Percentiles rank a stretch among this genome's conserved stretches.
Evolutionary conservation across 2,888 invertebrate genomes (phyloP).

Genomic region (Monopis laevigella): DNA sequence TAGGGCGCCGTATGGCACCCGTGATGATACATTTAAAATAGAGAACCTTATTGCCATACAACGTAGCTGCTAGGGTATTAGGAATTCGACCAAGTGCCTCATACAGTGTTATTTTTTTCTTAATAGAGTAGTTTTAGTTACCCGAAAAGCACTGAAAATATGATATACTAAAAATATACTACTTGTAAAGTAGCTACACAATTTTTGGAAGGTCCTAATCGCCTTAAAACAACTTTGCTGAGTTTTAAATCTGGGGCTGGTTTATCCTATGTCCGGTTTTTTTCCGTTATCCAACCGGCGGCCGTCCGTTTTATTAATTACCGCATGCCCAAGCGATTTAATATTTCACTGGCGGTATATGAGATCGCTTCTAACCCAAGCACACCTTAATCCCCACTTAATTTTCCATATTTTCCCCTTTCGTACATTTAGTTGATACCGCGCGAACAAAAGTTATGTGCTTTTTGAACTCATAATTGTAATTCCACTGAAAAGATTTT

Average conservation of each 20-base stretch:
- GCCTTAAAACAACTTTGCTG: constrained; percentile 16
- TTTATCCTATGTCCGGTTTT: constrained; percentile 44
- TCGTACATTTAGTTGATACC: constrained; percentile 37
- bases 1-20: too few relatives aligned
- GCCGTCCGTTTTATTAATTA: constrained; percentile 56
- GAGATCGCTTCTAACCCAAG: constrained; percentile 38
- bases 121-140: too few relatives aligned
- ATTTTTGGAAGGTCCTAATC: constrained; percentile 9
- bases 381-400: constrained; percentile 48
- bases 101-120: too few relatives aligned
- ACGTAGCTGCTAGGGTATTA: too few relatives aligned
- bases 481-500: not conserved
- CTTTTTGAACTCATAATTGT: constrained; percentile 7
- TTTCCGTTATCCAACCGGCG: constrained; percentile 46
- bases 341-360: constrained; percentile 47
- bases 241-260: constrained; percentile 15
- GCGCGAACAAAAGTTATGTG: constrained; percentile 17
- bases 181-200: constrained; percentile 2
- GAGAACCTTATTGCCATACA: too few relatives aligned
- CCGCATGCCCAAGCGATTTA: constrained; percentile 47
- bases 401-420: constrained; percentile 49
- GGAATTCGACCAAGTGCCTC: too few relatives aligned
- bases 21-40: too few relatives aligned
- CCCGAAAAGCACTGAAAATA: too few relatives aligned
- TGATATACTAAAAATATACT: too few relatives aligned